Evolutionary conservation across 2,888 invertebrate species (phyloP).

Genomic region (Zygogramma bicolorata): DNA sequence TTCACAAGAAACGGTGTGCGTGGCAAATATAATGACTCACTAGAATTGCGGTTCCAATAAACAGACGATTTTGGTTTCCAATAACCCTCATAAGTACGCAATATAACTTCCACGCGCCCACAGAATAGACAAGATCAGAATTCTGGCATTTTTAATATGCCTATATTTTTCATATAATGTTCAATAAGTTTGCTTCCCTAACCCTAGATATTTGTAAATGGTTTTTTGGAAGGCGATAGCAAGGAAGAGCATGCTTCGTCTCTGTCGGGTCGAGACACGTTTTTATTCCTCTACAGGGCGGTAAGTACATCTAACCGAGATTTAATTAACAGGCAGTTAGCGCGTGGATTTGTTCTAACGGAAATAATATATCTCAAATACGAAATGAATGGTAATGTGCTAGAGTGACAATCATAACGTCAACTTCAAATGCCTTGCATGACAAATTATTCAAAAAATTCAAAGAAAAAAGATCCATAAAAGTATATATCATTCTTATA

Average conservation of each 20-base stretch:
- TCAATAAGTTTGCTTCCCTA: slow-evolving; percentile 43
- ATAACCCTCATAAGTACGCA: slow-evolving; percentile 50
- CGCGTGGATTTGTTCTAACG: too few relatives aligned
- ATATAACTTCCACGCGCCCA: slow-evolving; percentile 56
- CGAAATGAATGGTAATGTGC: too few relatives aligned
- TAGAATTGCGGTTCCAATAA: slow-evolving; percentile 63
- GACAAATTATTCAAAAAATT: too few relatives aligned
- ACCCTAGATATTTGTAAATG: slow-evolving; percentile 42
- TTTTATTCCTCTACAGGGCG: not conserved
- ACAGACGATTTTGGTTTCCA: slow-evolving; percentile 46
- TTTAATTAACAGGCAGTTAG: too few relatives aligned
- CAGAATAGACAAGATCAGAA: slow-evolving; percentile 53
- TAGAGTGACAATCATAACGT: too few relatives aligned
- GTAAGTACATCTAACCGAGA: not conserved
- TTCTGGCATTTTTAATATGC: slow-evolving; percentile 64
- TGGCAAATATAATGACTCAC: slow-evolving; percentile 62
- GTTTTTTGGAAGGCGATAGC: slow-evolving; percentile 18
- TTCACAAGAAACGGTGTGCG: slow-evolving; percentile 56
- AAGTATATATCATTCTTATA: too few relatives aligned
- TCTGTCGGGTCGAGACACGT: not conserved
- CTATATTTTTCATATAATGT: slow-evolving; percentile 60
- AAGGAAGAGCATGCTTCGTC: not conserved
- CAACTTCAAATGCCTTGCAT: too few relatives aligned
- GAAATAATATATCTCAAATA: too few relatives aligned
- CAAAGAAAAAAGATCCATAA: too few relatives aligned